Evolutionary conservation across 1,140 invertebrate species (phyloP), one percentile per base, ranked within the genome.

Genomic region (Drosophila sp.): DNA sequence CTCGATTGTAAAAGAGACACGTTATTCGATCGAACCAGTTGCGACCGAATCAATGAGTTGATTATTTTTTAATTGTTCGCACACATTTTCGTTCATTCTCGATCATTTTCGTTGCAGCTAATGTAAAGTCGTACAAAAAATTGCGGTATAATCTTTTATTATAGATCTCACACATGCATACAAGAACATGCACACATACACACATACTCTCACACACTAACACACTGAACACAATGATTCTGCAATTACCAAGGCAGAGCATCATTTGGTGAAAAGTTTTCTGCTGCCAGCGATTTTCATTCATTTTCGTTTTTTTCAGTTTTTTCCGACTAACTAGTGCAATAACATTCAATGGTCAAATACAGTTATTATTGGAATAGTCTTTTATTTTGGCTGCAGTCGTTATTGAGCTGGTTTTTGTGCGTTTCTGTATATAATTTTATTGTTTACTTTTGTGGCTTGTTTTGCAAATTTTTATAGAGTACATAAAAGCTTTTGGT

Each of bases 291-390:
- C 65, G 64, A 79, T 72, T 80, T 83, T 50, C 50, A 21, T 80
- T 67, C 36, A 41, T 27, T 34, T 67, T 67, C 34, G n/a, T 50
- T 18, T 41, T 50, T 64, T 57, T 54, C n/a, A 38, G 2, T 21
- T 46, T 69, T 54, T 67, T 70, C 36, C 16, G 11, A 41, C 70
- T 77, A 84, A 84, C 80, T 84, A 84, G 86, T 86, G 81, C 80
- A 84, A 84, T 84, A 84, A 84, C 76, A 84, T 80, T 84, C 81
- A 84, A 86, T 82, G 80, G 80, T 38, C 76, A 78, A 78, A 82
- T 84, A 65, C 77, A 77, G 81, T 84, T 84, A 84, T 84, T 84
- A 84, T 84, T 74, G 69, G 48, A 45, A 18, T 72, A 80, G 62
- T 71, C 77, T 70, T 57, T 76, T 61, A n/a, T 48, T n/a, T 69